phyloP scores from a whole-genome alignment of 2,797 vertebrate genomes.

The Spea hammondii region DNA sequence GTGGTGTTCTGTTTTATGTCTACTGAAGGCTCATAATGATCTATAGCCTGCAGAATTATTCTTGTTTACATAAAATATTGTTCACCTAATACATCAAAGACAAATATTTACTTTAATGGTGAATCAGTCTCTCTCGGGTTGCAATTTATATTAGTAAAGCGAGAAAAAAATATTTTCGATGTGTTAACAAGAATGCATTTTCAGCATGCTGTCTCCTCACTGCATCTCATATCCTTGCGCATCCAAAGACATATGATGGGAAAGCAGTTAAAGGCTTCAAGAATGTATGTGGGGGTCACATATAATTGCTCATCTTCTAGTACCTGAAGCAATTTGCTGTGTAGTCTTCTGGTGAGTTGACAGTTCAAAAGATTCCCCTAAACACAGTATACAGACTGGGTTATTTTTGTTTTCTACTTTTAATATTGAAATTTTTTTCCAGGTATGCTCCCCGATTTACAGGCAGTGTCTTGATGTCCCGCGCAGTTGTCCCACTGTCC shows the following conservation, averaged over 20 bases:
- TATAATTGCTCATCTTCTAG: conserved; percentile 18
- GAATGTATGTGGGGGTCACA: conserved; percentile 9
- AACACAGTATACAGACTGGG: conserved; percentile 18
- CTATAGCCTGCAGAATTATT: neutral
- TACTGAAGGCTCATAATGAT: conserved; percentile 9
- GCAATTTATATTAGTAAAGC: neutral
- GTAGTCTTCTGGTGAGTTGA: conserved; percentile 22
- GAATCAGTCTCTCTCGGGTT: neutral
- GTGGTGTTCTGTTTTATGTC: conserved; percentile 26
- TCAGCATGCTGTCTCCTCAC: neutral
- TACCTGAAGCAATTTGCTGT: conserved; percentile 17
- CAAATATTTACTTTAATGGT: conserved; percentile 9
- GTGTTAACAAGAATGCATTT: neutral
- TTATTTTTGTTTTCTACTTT: conserved; percentile 13
- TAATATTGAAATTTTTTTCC: neutral
- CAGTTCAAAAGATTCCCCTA: conserved; percentile 30
- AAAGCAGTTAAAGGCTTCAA: conserved; percentile 1
- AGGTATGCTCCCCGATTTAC: too few species aligned
- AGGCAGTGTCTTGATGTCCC: too few species aligned
- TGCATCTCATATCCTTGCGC: neutral
- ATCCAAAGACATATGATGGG: conserved; percentile 12
- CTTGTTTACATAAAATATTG: neutral
- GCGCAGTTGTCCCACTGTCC: too few species aligned
- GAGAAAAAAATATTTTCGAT: neutral
- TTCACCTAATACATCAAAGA: conserved; percentile 9